A percentile compares a stretch with the other conserved stretches of the same genome.
Evolutionary conservation across 2,888 invertebrate genomes (phyloP).

Genomic region (Nowickia ferox): DNA sequence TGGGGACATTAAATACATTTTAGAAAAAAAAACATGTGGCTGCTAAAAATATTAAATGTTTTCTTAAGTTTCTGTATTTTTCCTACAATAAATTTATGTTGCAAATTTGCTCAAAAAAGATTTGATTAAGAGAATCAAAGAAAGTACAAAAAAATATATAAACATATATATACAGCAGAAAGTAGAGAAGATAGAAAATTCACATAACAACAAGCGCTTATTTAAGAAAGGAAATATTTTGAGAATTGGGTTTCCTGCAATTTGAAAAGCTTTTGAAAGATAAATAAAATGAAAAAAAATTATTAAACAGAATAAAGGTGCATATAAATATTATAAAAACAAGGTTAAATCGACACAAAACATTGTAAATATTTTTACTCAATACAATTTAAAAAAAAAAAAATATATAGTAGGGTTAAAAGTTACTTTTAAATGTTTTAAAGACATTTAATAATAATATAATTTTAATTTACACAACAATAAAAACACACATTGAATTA

Average conservation of each 20-base stretch:
- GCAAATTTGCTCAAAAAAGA: neutral
- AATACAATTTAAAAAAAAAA: neutral
- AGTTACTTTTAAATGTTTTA: neutral
- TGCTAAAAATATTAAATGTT: neutral
- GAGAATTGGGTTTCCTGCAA: constrained; percentile 27
- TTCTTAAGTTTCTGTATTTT: neutral
- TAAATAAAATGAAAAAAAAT: constrained; percentile 23
- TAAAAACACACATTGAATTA: too few relatives aligned
- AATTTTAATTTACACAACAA: too few relatives aligned
- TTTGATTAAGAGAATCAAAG: neutral
- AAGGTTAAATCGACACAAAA: neutral
- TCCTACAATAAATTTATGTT: neutral
- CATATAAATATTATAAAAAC: constrained; percentile 6
- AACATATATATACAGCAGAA: constrained; percentile 32
- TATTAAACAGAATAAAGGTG: constrained; percentile 6
- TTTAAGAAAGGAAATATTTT: constrained; percentile 39
- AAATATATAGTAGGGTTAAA: neutral
- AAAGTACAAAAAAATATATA: constrained; percentile 7
- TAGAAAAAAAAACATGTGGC: constrained; percentile 26
- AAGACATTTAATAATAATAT: neutral
- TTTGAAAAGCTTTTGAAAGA: constrained; percentile 18
- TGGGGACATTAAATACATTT: constrained; percentile 11
- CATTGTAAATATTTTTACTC: neutral
- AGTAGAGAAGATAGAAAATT: constrained; percentile 56
- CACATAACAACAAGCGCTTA: constrained; percentile 68